Conservation (phyloP, 2,888 invertebrate species). For the Xestoiulus laeticollis region DNA sequence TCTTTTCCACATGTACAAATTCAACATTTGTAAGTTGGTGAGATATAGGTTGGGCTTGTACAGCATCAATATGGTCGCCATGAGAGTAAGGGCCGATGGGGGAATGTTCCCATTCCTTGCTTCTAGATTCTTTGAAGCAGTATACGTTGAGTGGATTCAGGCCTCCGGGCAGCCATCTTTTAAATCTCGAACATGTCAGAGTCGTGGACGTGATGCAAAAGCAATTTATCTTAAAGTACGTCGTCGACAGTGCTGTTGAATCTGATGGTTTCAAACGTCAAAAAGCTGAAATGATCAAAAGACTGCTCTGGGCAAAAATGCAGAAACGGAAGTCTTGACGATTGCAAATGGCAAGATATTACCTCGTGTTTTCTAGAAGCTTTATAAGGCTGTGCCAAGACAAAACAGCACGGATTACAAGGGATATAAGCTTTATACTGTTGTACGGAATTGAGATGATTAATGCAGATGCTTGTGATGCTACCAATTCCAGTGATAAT, state of each 20-base stretch:
- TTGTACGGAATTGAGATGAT: not conserved
- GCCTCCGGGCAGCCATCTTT: constrained; percentile 16
- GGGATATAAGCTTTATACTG: not conserved
- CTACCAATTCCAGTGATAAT: too few relatives aligned
- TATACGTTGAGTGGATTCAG: not conserved
- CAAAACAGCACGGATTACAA: not conserved
- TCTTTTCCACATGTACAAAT: too few relatives aligned
- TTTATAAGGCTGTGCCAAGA: not conserved
- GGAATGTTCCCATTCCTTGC: too few relatives aligned
- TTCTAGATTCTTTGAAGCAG: too few relatives aligned
- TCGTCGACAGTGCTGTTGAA: not conserved
- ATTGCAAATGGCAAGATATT: not conserved
- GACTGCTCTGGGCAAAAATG: constrained; percentile 18
- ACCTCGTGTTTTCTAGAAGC: not conserved
- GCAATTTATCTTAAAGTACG: constrained; percentile 25
- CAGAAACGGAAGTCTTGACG: constrained; percentile 28
- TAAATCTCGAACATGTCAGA: constrained; percentile 28
- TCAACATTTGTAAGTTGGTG: too few relatives aligned
- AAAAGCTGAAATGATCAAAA: constrained; percentile 31
- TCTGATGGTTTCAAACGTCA: constrained; percentile 28
- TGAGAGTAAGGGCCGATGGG: too few relatives aligned
- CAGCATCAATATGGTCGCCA: too few relatives aligned
- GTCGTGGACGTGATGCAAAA: constrained; percentile 34
- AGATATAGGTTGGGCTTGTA: too few relatives aligned
- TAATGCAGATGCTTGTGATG: too few relatives aligned